phyloP scores from a whole-genome alignment of 1,140 invertebrate species.

The Tetraneura akinire region DNA sequence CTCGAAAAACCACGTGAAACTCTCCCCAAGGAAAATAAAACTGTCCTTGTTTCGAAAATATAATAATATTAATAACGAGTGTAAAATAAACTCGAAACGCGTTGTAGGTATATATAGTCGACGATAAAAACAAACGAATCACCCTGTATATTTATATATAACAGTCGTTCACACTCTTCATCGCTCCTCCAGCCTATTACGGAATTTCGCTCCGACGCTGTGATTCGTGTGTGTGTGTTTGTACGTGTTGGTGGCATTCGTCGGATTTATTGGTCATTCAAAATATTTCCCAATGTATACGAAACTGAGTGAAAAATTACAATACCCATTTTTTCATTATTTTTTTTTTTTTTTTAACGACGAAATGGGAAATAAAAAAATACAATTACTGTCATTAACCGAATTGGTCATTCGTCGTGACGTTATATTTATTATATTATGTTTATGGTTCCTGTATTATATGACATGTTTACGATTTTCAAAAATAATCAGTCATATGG shows the following conservation, averaged over 20 bases:
- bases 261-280: slow-evolving; percentile 11
- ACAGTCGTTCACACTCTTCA: too few species aligned
- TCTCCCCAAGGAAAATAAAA: too few species aligned
- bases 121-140: too few species aligned
- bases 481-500: too few species aligned
- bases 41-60: too few species aligned
- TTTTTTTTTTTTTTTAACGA: too few species aligned
- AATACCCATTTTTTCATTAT: background rate
- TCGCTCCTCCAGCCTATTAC: background rate
- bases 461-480: too few species aligned
- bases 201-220: background rate
- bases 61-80: too few species aligned
- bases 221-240: background rate
- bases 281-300: background rate
- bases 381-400: background rate
- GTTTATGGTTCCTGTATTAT: background rate
- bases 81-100: too few species aligned
- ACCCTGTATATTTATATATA: too few species aligned
- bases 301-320: background rate
- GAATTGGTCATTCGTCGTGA: background rate
- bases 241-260: background rate
- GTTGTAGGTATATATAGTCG: too few species aligned
- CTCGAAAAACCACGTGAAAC: too few species aligned
- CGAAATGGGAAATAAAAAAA: background rate
- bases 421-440: background rate